Percentiles rank a stretch among this genome's conserved stretches.
Evolutionary conservation across 2,113 vertebrate genomes (phyloP).

Genomic region (Varanus komodoensis): DNA sequence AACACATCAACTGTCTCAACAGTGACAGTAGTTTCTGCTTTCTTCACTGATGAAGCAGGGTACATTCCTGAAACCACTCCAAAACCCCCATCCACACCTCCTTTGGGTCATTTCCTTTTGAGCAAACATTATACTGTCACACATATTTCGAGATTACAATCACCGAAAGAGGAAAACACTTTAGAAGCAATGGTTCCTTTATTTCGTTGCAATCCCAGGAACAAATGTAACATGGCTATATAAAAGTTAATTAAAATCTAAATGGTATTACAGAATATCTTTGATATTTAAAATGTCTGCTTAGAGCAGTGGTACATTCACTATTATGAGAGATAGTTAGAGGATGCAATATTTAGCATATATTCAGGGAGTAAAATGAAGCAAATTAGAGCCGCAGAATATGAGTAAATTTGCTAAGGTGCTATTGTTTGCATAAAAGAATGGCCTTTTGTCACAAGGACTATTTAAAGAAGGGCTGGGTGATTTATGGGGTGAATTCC

Average conservation of each 20-base stretch:
- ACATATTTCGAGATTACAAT: not conserved
- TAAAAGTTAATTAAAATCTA: slow-evolving; percentile 38
- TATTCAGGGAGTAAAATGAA: not conserved
- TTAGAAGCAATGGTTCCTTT: slow-evolving; percentile 25
- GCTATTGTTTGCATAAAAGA: slow-evolving; percentile 17
- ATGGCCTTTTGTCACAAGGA: slow-evolving; percentile 8
- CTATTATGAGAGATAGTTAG: slow-evolving; percentile 16
- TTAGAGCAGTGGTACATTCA: not conserved
- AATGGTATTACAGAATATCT: not conserved
- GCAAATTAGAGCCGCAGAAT: not conserved
- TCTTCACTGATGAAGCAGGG: slow-evolving; percentile 28
- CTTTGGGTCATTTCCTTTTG: slow-evolving; percentile 33
- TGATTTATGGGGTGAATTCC: not conserved
- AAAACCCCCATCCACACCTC: not conserved
- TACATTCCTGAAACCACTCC: slow-evolving; percentile 21
- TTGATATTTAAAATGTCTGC: slow-evolving; percentile 30
- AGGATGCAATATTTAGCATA: slow-evolving; percentile 8
- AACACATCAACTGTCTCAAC: slow-evolving; percentile 43
- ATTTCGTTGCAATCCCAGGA: slow-evolving; percentile 17
- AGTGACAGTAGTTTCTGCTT: slow-evolving; percentile 14
- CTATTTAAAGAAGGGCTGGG: slow-evolving; percentile 7
- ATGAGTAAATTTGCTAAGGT: slow-evolving; percentile 33
- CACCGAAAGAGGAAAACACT: not conserved
- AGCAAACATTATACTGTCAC: slow-evolving; percentile 16
- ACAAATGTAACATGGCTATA: slow-evolving; percentile 25